phyloP scores from a whole-genome alignment of 2,797 vertebrate species.

The Euphonia xanthogaster region DNA sequence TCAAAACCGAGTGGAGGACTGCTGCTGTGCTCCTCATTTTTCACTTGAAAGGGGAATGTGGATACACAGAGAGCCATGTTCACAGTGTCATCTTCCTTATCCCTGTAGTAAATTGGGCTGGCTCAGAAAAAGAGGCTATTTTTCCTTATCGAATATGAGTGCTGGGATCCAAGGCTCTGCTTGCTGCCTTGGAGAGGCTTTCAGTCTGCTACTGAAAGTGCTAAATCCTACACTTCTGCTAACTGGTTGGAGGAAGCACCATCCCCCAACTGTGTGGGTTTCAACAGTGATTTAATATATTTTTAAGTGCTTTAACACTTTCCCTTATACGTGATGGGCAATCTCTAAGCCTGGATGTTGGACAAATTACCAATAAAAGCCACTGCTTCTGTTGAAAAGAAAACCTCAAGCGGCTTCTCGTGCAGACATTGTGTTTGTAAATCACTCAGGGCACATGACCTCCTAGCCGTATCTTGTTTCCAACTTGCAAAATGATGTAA shows the following conservation, averaged over 20 bases:
- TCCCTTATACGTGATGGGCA: not conserved
- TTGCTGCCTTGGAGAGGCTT: slow-evolving; percentile 45
- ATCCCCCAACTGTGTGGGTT: slow-evolving; percentile 27
- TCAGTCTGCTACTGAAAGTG: slow-evolving; percentile 29
- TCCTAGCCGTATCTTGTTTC: slow-evolving; percentile 81
- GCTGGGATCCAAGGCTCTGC: slow-evolving; percentile 1
- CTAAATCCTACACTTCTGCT: slow-evolving; percentile 50
- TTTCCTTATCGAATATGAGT: slow-evolving; percentile 28
- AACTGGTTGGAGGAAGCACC: not conserved
- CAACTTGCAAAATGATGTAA: slow-evolving; percentile 79
- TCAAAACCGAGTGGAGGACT: not conserved
- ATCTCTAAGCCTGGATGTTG: slow-evolving; percentile 32
- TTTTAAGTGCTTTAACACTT: slow-evolving; percentile 28
- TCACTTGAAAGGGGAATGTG: not conserved
- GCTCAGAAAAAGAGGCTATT: not conserved
- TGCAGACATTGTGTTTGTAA: slow-evolving; percentile 58
- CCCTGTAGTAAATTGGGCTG: slow-evolving; percentile 45
- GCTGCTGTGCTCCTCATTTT: slow-evolving; percentile 15
- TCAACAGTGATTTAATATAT: slow-evolving; percentile 42
- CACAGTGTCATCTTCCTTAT: not conserved
- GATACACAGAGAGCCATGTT: not conserved
- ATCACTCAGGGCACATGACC: slow-evolving; percentile 74
- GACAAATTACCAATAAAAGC: slow-evolving; percentile 50
- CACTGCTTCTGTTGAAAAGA: not conserved
- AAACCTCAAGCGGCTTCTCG: slow-evolving; percentile 32